Evolutionary conservation across 2,113 vertebrate genomes (phyloP).

Genomic region (Percina caprodes): DNA sequence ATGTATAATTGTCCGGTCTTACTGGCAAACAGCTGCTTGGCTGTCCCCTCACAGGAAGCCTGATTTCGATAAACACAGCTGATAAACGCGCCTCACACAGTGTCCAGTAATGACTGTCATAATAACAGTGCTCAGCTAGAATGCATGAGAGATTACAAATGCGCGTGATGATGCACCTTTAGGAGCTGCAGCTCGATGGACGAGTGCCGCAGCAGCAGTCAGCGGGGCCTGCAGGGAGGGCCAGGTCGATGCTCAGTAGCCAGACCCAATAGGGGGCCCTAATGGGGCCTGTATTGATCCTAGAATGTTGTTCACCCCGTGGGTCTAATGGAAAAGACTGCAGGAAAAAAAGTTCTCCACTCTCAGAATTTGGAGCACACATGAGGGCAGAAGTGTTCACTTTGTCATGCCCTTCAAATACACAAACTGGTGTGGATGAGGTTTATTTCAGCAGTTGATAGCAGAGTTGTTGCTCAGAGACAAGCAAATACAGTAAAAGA

Average conservation of each 20-base stretch:
- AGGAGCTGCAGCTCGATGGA: constrained; percentile 37
- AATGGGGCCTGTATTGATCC: constrained; percentile 80
- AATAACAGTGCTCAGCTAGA: constrained; percentile 37
- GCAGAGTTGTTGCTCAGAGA: constrained; percentile 13
- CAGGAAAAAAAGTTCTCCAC: constrained; percentile 26
- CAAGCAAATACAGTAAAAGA: constrained; percentile 25
- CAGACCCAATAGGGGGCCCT: constrained; percentile 66
- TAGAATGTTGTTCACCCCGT: constrained; percentile 61
- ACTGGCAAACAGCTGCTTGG: constrained; percentile 61
- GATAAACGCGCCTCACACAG: constrained; percentile 33
- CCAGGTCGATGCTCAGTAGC: constrained; percentile 68
- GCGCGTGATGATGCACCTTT: constrained; percentile 29
- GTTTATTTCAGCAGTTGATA: constrained; percentile 24
- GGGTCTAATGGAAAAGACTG: constrained; percentile 71
- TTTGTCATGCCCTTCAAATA: constrained; percentile 44
- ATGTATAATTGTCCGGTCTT: constrained; percentile 38
- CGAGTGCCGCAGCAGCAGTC: constrained; percentile 21
- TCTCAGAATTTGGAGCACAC: constrained; percentile 42
- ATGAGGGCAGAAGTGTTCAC: constrained; percentile 32
- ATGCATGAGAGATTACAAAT: constrained; percentile 31
- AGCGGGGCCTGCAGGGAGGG: constrained; percentile 30
- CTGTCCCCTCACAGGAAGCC: constrained; percentile 54
- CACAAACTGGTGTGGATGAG: constrained; percentile 12
- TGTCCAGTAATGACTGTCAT: constrained; percentile 47
- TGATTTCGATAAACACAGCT: constrained; percentile 68